These are phyloP conservation scores for Crocidura indochinensis DNA, from an alignment of 2,797 vertebrate genomes.

Conservation along the genomic window DNA sequence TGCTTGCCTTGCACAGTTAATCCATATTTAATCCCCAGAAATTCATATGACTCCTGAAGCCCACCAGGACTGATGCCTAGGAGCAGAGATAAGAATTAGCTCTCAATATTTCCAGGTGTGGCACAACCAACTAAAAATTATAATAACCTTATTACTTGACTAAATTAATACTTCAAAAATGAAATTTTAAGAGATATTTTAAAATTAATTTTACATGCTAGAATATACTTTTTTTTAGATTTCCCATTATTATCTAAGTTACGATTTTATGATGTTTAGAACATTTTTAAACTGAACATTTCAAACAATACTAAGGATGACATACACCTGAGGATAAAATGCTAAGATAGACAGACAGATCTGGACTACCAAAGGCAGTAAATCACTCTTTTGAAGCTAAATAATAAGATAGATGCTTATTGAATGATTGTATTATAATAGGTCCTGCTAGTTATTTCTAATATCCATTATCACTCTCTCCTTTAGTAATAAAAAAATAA, in stretches of 20 bases:
- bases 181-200: neutral
- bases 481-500: neutral
- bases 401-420: neutral
- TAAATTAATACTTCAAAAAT: constrained; percentile 25
- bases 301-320: neutral
- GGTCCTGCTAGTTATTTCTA: neutral
- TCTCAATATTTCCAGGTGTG: no score
- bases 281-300: neutral
- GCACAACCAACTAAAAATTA: neutral
- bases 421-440: neutral
- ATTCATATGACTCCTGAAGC: no score
- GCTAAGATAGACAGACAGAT: neutral
- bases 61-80: no score
- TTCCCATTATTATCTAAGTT: neutral
- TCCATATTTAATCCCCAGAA: no score
- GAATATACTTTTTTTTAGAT: neutral
- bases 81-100: no score
- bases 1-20: no score
- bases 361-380: neutral
- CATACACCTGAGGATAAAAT: neutral
- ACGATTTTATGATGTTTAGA: neutral
- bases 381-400: neutral
- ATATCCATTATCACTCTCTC: neutral
- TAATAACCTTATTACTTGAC: neutral
- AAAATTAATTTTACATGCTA: neutral